Evolutionary conservation across 1,140 invertebrate species (phyloP), one percentile per base, ranked within the genome.

Genomic region (Orchesella cincta): DNA sequence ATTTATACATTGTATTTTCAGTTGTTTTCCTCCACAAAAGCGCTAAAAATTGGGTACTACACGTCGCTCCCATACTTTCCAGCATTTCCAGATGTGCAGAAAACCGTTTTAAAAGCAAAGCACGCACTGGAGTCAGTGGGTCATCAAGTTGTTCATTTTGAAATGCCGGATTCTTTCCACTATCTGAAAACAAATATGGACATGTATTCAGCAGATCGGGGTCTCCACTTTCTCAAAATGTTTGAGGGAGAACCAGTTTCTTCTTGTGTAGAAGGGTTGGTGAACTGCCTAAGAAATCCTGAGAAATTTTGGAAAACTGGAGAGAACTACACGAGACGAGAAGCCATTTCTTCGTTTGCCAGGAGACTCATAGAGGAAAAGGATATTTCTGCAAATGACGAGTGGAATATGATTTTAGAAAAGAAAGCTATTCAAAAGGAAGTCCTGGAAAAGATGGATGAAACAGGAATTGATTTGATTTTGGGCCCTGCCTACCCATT

Each of bases 401-500:
- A n/a, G n/a, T n/a, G n/a, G n/a, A n/a, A n/a, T n/a, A n/a, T n/a
- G n/a, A n/a, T n/a, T n/a, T n/a, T n/a, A 76, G 36, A 35, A 36
- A 29, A 64, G 26, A 31, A 26, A 26, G 14, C 14, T 79, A n/a
- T 76, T 35, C 18, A 23, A 52, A 8, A 72, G 1, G 57, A 76
- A 1, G 23, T 81, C 46, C 36, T 81, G 31, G 74, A 74, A 23
- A 39, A 23, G 46, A 81, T 81, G 80, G 70, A 81, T 1, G 36
- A 73, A n/a, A n/a, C 74, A 5, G 36, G 73, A 26, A 1, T 81
- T n/a, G 80, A 81, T 75, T 72, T 79, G n/a, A 64, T 81, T 5
- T 51, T 81, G 1, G 76, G 76, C 46, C 80, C 80, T 0, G 78
- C 52, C 0, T 78, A 78, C 31, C 80, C 80, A 57, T 78, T 78